Base-by-base conservation (phyloP, 2,113 vertebrate genomes). In the Pyrgilauda ruficollis region DNA sequence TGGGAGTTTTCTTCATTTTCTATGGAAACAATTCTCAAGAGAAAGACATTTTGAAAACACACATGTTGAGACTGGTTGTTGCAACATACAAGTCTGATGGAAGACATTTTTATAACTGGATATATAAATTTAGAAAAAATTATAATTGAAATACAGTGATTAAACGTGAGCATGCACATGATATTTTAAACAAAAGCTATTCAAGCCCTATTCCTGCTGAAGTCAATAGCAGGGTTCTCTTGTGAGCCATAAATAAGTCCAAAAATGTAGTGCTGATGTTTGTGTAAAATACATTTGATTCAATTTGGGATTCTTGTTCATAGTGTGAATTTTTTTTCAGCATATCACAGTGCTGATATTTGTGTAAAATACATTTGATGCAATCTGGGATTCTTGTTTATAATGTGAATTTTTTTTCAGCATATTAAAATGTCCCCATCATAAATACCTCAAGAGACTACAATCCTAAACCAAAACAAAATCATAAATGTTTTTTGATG, bases 131-230 rank as follows among this genome's bases (percentile, higher is more conserved):
- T 50, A 43, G 35, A 27, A 59, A 67, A 64, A 27, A 22, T 1
- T 30, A 16, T 15, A 43, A 52, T 39, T 83, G 9, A 94, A 90
- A 23, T 26, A 28, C 1, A 43, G 41, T 79, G 58, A 47, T 46
- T 81, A 59, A 67, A 43, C 9, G 9, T 37, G 15, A 90, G 35
- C 78, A 64, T 59, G 53, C 35, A 78, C 26, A 39, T 28, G 35
- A 39, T 62, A n/a, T 84, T 95, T 95, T 63, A 90, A 59, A 69
- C 61, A 96, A 94, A 94, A 82, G 15, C 21, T 79, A 15, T 31
- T 74, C 24, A 49, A 64, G 43, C 12, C 20, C 18, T 44, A 7
- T 35, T 75, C 11, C 31, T 18, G 13, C 12, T 62, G 4, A 68
- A 68, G 23, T 55, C 15, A 43, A 26, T 22, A 72, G 13, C 16